A percentile compares a stretch with the other conserved stretches of the same genome.
Evolutionary conservation across 1,140 invertebrate species (phyloP).

Genomic region (Heliothis subflexa): DNA sequence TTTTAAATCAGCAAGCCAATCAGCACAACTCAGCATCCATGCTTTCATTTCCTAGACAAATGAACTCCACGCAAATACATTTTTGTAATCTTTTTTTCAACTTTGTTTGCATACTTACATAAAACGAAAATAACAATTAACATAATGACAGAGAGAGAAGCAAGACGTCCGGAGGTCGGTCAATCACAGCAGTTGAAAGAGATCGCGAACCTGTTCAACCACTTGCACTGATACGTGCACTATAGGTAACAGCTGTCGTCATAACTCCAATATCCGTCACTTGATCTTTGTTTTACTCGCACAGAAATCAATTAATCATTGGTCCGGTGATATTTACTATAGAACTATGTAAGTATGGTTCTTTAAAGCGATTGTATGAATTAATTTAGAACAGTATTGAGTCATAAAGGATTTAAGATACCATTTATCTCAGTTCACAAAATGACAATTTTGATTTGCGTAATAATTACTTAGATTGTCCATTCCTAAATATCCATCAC

Average conservation of each 20-base stretch:
- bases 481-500: too few species aligned
- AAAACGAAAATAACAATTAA: too few species aligned
- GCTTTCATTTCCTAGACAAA: too few species aligned
- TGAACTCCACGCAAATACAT: too few species aligned
- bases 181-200: conserved; percentile 11
- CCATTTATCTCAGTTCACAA: background rate
- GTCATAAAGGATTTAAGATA: background rate
- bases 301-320: background rate
- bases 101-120: too few species aligned
- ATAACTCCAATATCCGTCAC: conserved; percentile 7
- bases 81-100: too few species aligned
- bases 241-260: conserved; percentile 16
- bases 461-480: background rate
- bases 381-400: background rate
- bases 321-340: background rate
- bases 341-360: background rate
- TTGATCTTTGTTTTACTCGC: conserved; percentile 14
- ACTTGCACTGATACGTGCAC: conserved; percentile 12
- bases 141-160: too few species aligned
- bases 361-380: background rate
- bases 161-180: conserved; percentile 2
- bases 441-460: background rate
- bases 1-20: too few species aligned
- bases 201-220: conserved; percentile 24
- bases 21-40: too few species aligned